phyloP scores from a whole-genome alignment of 2,888 invertebrate species.

The Chymomyza fuscimana region DNA sequence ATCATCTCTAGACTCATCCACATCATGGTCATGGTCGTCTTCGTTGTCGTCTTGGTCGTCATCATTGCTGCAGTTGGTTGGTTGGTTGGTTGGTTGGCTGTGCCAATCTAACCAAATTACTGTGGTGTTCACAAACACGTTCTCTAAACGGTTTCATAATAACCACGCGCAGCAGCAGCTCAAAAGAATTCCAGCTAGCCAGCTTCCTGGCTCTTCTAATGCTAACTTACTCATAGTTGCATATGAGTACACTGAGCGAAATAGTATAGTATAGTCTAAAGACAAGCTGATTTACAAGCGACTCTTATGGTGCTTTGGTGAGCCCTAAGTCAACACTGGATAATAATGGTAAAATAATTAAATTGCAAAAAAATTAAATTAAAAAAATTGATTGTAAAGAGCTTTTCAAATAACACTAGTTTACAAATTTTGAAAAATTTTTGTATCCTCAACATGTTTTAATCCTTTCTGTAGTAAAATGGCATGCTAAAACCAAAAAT shows the following conservation, averaged over 20 bases:
- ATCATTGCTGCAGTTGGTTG: constrained; percentile 20
- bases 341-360: too few relatives aligned
- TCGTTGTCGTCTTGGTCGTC: constrained; percentile 31
- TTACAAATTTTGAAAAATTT: too few relatives aligned
- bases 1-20: constrained; percentile 8
- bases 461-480: too few relatives aligned
- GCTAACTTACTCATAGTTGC: constrained; percentile 21
- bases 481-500: too few relatives aligned
- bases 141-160: constrained; percentile 76
- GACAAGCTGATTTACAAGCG: too few relatives aligned
- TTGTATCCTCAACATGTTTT: too few relatives aligned
- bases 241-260: constrained; percentile 27
- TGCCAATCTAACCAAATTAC: constrained; percentile 73
- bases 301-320: too few relatives aligned
- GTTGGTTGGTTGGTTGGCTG: constrained; percentile 33
- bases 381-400: too few relatives aligned
- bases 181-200: constrained; percentile 46
- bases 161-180: constrained; percentile 54
- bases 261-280: not conserved
- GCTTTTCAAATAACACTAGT: too few relatives aligned
- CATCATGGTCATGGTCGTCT: constrained; percentile 28
- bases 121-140: constrained; percentile 74
- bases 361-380: too few relatives aligned
- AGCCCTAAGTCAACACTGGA: too few relatives aligned
- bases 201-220: not conserved